phyloP scores from a whole-genome alignment of 1,140 invertebrate species.

The Stegodyphus dumicola region DNA sequence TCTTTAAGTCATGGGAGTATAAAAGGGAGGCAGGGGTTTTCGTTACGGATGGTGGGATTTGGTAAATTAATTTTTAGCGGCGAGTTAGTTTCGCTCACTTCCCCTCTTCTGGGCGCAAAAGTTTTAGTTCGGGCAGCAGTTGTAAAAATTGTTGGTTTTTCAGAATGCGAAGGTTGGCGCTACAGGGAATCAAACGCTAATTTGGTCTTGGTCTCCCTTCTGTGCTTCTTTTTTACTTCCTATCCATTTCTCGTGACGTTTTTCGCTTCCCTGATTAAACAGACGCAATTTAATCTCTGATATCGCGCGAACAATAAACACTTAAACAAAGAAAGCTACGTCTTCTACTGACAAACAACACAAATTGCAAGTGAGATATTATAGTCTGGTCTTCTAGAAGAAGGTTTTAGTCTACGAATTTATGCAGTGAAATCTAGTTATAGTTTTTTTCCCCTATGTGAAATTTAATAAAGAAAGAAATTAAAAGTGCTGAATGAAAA shows the following conservation, averaged over 20 bases:
- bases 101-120: not conserved
- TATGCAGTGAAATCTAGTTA: too few relatives aligned
- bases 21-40: not conserved
- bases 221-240: not conserved
- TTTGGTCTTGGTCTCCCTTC: not conserved
- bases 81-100: conserved; percentile 26
- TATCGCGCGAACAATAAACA: conserved; percentile 9
- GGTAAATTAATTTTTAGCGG: conserved; percentile 47
- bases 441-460: too few relatives aligned
- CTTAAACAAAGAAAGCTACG: conserved; percentile 28
- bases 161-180: conserved; percentile 8
- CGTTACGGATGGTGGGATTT: conserved; percentile 33
- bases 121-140: conserved; percentile 4
- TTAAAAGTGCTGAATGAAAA: too few relatives aligned
- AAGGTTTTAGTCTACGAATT: too few relatives aligned
- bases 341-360: too few relatives aligned
- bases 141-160: conserved; percentile 49
- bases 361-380: too few relatives aligned
- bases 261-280: conserved; percentile 7
- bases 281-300: conserved; percentile 32
- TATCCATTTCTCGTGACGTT: not conserved
- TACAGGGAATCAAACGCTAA: conserved; percentile 50
- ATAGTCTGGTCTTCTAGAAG: too few relatives aligned
- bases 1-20: conserved; percentile 39
- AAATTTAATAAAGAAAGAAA: too few relatives aligned